Conservation (phyloP, 2,113 vertebrate genomes). For the Dendropsophus ebraccatus region DNA sequence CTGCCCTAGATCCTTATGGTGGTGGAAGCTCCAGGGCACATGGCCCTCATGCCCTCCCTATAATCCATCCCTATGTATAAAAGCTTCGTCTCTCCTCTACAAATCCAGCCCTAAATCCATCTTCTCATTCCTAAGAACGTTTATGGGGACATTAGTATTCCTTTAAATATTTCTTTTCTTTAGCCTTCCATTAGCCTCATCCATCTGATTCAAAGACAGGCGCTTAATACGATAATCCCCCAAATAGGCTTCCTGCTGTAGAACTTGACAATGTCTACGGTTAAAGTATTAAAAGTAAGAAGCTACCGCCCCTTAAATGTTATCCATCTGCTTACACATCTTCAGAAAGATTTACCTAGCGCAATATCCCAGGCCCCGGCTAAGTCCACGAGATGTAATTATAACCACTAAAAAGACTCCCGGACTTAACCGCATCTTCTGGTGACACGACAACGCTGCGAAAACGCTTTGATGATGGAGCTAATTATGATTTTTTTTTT, state of each 20-base stretch:
- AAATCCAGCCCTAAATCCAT: not conserved
- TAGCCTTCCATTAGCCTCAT: constrained; percentile 21
- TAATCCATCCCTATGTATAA: not conserved
- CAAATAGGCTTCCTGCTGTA: constrained; percentile 22
- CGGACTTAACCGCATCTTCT: constrained; percentile 11
- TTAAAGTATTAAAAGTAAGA: constrained; percentile 39
- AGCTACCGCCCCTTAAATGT: constrained; percentile 7
- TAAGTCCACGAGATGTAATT: constrained; percentile 44
- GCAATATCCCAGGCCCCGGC: not conserved
- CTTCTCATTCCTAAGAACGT: constrained; percentile 18
- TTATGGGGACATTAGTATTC: not conserved
- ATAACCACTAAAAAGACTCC: constrained; percentile 37
- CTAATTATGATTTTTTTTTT: constrained; percentile 49
- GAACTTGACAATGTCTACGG: constrained; percentile 21
- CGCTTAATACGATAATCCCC: constrained; percentile 38
- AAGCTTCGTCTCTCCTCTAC: not conserved
- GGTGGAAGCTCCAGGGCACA: not conserved
- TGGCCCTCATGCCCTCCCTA: not conserved
- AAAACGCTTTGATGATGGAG: constrained; percentile 53
- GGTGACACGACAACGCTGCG: constrained; percentile 9
- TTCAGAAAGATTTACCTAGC: constrained; percentile 19
- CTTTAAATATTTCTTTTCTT: not conserved
- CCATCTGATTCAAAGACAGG: constrained; percentile 23
- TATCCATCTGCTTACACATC: constrained; percentile 23
- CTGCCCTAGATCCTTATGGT: not conserved